phyloP scores from a whole-genome alignment of 2,888 invertebrate species.

The Aphidoletes aphidimyza region DNA sequence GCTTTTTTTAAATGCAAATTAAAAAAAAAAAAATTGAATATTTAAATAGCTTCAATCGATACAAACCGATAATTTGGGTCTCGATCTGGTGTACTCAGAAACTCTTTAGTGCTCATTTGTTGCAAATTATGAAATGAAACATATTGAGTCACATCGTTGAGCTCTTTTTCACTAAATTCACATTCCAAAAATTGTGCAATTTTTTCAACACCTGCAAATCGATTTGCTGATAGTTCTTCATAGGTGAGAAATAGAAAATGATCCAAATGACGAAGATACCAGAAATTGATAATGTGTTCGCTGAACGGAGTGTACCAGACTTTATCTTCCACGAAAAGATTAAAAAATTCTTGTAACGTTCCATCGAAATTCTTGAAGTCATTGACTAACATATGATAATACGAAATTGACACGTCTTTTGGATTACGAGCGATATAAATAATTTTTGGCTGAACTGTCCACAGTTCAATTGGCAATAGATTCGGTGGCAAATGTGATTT shows the following conservation, averaged over 20 bases:
- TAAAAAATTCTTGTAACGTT: slow-evolving; percentile 55
- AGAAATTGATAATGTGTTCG: slow-evolving; percentile 59
- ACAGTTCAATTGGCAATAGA: slow-evolving; percentile 54
- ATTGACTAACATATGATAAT: slow-evolving; percentile 68
- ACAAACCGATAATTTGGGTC: not conserved
- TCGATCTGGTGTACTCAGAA: no score
- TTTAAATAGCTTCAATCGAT: not conserved
- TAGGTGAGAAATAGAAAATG: slow-evolving; percentile 55
- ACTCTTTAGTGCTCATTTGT: not conserved
- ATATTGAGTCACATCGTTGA: slow-evolving; percentile 57
- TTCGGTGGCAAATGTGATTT: slow-evolving; percentile 55
- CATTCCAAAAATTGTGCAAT: slow-evolving; percentile 54
- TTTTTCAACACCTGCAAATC: slow-evolving; percentile 49
- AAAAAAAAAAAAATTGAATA: not conserved
- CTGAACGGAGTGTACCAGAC: slow-evolving; percentile 59
- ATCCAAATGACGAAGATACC: slow-evolving; percentile 54
- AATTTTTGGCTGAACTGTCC: slow-evolving; percentile 63
- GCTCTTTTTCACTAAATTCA: slow-evolving; percentile 42
- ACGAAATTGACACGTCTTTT: slow-evolving; percentile 80
- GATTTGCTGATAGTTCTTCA: slow-evolving; percentile 56
- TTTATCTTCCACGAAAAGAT: slow-evolving; percentile 56
- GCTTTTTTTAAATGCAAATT: no score
- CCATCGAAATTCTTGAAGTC: slow-evolving; percentile 30
- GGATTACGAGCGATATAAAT: slow-evolving; percentile 84
- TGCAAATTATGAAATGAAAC: slow-evolving; percentile 57